Percentiles rank a stretch among this genome's conserved stretches.
Evolutionary conservation across 30 jellyfish, hydroid and myxozoan genomes (phyloP).

Genomic region (Euphysa ruthae): DNA sequence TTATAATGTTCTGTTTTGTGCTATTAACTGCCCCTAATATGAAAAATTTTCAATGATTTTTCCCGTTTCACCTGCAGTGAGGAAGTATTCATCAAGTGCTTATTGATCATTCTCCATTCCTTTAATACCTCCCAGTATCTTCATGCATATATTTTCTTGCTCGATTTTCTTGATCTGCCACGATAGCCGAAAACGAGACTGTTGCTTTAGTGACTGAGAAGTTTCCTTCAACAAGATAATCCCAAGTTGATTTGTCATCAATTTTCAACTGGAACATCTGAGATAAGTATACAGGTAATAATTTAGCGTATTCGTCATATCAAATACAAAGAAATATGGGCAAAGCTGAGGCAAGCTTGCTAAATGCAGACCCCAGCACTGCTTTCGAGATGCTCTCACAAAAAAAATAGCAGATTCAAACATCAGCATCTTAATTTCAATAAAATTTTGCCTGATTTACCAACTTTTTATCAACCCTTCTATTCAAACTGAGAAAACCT

Average conservation of each 20-base stretch:
- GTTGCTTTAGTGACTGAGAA: slow-evolving; percentile 18
- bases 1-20: too few relatives aligned
- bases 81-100: neutral
- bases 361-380: too few relatives aligned
- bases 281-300: neutral
- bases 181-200: slow-evolving; percentile 14
- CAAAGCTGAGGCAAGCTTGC: neutral
- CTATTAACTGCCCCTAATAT: neutral
- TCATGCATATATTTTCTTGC: slow-evolving; percentile 8
- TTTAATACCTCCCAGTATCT: slow-evolving; percentile 10
- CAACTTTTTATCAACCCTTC: too few relatives aligned
- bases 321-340: neutral
- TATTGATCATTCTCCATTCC: neutral
- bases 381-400: too few relatives aligned
- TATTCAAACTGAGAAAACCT: too few relatives aligned
- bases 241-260: too few relatives aligned
- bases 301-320: neutral
- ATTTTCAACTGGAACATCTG: slow-evolving; percentile 9
- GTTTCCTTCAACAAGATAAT: slow-evolving; percentile 10
- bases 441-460: too few relatives aligned
- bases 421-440: too few relatives aligned
- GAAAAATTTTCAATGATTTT: neutral
- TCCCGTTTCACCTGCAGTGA: neutral
- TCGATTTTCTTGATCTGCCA: too few relatives aligned
- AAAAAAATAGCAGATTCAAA: too few relatives aligned